Conservation (phyloP, 2,797 vertebrate species). For the Pogonophryne albipinna region DNA sequence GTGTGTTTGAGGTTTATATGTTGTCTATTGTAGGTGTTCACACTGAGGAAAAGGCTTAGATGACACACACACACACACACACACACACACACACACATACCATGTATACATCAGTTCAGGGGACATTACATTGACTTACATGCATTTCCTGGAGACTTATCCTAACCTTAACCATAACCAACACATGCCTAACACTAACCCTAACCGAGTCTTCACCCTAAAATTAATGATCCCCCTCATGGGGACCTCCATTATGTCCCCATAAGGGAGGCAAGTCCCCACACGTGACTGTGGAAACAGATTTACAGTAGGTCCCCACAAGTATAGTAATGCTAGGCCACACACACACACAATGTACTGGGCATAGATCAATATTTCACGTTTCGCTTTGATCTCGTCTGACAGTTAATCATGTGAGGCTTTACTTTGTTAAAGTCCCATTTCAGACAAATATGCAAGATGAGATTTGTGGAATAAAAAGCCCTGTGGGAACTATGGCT, state of each 20-base stretch:
- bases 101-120: too few relatives aligned
- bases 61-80: background rate
- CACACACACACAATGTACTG: conserved; percentile 12
- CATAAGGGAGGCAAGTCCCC: too few relatives aligned
- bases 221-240: too few relatives aligned
- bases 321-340: too few relatives aligned
- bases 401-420: conserved; percentile 66
- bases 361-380: conserved; percentile 49
- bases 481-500: conserved; percentile 62
- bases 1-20: conserved; percentile 16
- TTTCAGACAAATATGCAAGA: conserved; percentile 65
- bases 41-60: conserved; percentile 21
- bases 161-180: too few relatives aligned
- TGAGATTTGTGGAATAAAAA: conserved; percentile 62
- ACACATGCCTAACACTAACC: too few relatives aligned
- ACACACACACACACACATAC: conserved; percentile 14
- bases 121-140: too few relatives aligned
- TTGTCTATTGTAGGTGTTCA: conserved; percentile 15
- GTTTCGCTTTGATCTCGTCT: conserved; percentile 61
- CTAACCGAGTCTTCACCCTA: too few relatives aligned
- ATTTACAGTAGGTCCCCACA: too few relatives aligned
- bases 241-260: too few relatives aligned
- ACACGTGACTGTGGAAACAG: too few relatives aligned
- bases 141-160: too few relatives aligned
- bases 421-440: conserved; percentile 67